Base-by-base conservation (phyloP, 2,113 vertebrate species). In the Psophia crepitans region DNA sequence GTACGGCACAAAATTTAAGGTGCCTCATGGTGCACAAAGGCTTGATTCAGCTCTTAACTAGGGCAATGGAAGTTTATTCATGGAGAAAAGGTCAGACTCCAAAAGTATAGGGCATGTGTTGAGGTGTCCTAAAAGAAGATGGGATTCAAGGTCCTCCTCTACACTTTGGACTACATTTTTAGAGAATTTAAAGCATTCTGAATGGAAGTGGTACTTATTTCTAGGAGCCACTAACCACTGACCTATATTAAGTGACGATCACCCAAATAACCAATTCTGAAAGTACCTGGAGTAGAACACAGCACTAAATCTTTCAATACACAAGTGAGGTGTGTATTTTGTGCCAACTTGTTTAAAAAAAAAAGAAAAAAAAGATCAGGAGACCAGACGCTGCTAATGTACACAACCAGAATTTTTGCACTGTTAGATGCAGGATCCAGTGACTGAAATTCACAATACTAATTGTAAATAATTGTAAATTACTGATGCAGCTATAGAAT, bases 21-120 rank as follows among this genome's bases (percentile, higher is more conserved):
- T 9, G 5, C 20, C 27, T 82, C 41, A 37, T 58, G 3, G 0
- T 39, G 21, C 44, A 9, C 0, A 8, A 60, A 65, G 54, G 39
- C 33, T 78, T 18, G 8, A 60, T 69, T 74, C 53, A 37, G 18
- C 49, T 66, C 30, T 57, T 39, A 65, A 43, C 16, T 35, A 51
- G 39, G 37, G 32, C 39, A 65, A 49, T 17, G 44, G 27, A 49
- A 48, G 22, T 22, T 64, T 41, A 61, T 12, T 22, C 28, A 13
- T 3, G 12, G 84, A 44, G 27, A 54, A 60, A 60, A 70, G 14
- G 26, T 48, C 74, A 74, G 37, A 44, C 4, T 13, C 26, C 35
- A 30, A 24, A 70, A 51, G 23, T 0, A 0, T 4, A 71, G 17
- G 5, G 4, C 6, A 39, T 8, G 5, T 56, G 12, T 33, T 44